Evolutionary conservation across 2,113 vertebrate genomes (phyloP).

Genomic region (Platysteira castanea): DNA sequence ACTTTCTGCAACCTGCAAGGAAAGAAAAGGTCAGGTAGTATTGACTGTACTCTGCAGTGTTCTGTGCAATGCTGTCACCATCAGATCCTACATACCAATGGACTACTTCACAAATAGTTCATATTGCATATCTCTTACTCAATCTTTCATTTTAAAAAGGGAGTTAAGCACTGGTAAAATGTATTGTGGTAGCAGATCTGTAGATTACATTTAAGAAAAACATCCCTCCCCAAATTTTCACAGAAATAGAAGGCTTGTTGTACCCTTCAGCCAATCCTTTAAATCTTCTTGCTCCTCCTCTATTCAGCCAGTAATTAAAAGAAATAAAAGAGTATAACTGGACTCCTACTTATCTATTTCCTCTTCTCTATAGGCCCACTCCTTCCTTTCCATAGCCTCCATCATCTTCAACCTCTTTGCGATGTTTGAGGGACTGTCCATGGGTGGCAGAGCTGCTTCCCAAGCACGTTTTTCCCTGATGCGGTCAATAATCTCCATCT

Average conservation of each 20-base stretch:
- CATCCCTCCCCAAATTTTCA: neutral
- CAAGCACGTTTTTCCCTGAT: slow-evolving; percentile 81
- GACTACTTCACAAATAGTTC: neutral
- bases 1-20: slow-evolving; percentile 82
- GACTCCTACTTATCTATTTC: slow-evolving; percentile 87
- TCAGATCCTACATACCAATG: neutral
- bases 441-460: slow-evolving; percentile 84
- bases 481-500: slow-evolving; percentile 90
- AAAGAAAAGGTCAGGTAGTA: neutral
- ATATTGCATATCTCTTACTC: neutral
- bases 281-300: neutral
- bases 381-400: slow-evolving; percentile 87
- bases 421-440: slow-evolving; percentile 70
- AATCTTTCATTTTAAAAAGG: neutral
- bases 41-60: neutral
- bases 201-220: neutral
- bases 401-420: slow-evolving; percentile 86
- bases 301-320: neutral
- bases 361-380: slow-evolving; percentile 90
- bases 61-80: neutral
- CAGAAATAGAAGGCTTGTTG: neutral
- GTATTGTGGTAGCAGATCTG: neutral
- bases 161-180: neutral
- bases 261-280: neutral
- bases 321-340: neutral